Conservation (phyloP, 2,888 invertebrate genomes). For the Lacanobia oleracea region DNA sequence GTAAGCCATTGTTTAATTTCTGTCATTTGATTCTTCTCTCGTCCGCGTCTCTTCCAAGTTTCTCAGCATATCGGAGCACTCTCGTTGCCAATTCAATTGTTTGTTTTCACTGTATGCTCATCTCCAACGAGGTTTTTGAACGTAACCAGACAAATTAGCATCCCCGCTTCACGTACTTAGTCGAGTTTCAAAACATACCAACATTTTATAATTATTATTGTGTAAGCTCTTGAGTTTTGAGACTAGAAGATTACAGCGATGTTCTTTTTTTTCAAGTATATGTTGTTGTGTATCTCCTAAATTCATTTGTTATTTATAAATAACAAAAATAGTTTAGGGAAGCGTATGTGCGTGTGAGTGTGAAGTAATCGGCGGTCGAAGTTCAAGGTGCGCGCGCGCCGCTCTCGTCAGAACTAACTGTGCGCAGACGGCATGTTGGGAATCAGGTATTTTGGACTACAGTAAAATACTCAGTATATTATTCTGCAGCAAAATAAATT, state of each 20-base stretch:
- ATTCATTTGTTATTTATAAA: not conserved
- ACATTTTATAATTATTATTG: not conserved
- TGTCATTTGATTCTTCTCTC: not conserved
- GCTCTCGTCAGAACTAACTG: not conserved
- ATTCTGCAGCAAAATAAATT: not conserved
- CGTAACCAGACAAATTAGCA: not conserved
- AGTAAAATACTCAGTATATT: no score
- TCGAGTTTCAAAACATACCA: not conserved
- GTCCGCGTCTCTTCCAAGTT: not conserved
- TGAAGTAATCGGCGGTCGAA: constrained; percentile 50
- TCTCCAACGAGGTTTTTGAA: not conserved
- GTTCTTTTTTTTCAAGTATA: no score
- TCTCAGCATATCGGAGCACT: not conserved
- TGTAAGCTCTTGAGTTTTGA: not conserved
- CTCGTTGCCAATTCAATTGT: not conserved
- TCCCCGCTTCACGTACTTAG: not conserved
- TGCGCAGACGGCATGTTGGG: constrained; percentile 9
- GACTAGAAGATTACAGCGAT: not conserved
- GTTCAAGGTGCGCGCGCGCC: constrained; percentile 51
- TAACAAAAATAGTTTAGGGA: constrained; percentile 10
- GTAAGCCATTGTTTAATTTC: not conserved
- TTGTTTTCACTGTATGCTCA: not conserved
- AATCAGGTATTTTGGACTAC: not conserved
- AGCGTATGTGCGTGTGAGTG: constrained; percentile 14
- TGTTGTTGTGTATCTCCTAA: not conserved